Base-by-base conservation (phyloP, 2,888 invertebrate genomes). In the Drosophila fulvimacula region DNA sequence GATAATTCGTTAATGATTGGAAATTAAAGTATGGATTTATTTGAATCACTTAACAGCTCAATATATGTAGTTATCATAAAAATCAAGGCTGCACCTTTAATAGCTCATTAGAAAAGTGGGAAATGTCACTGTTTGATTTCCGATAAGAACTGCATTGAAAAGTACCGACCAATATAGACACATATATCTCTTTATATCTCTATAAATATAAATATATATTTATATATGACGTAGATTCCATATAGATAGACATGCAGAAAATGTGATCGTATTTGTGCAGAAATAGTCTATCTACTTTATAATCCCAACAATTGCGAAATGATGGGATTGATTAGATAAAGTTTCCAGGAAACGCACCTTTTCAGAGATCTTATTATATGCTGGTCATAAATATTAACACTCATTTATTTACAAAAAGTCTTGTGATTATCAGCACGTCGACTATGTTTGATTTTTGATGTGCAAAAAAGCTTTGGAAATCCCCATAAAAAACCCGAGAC, bases 291-390 rank as follows among this genome's bases (percentile, higher is more conserved):
- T 17, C 44, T 30, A 27, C 64, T 69, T 74, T 74, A 74, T 58
- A 55, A 69, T 69, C 57, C 38, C 17, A 41, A 67, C 61, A 58
- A 69, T 57, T 39, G 57, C 27, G 9, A 42, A 59, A 44, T 57
- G 49, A 76, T 69, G 57, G n/a, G 59, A 53, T 15, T 57, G 78
- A 77, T 75, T 51, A 75, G 75, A 75, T 75, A 77, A 39, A 36
- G 30, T 61, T 73, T 36, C 15, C 4, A 15, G 38, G 63, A 73
- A 73, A 21, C 75, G 41, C 73, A 55, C 78, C 73, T 36, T 42
- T 32, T 24, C 27, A 60, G 49, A 57, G 53, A 77, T 68, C 78
- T 46, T 46, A 63, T 55, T 58, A 48, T 38, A 46, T 30, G 51
- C 53, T 27, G 48, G 24, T 5, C 19, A 44, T 66, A 56, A 39